These are phyloP conservation scores for Sipha maydis DNA, from an alignment of 2,888 invertebrate species.

Conservation along the genomic window DNA sequence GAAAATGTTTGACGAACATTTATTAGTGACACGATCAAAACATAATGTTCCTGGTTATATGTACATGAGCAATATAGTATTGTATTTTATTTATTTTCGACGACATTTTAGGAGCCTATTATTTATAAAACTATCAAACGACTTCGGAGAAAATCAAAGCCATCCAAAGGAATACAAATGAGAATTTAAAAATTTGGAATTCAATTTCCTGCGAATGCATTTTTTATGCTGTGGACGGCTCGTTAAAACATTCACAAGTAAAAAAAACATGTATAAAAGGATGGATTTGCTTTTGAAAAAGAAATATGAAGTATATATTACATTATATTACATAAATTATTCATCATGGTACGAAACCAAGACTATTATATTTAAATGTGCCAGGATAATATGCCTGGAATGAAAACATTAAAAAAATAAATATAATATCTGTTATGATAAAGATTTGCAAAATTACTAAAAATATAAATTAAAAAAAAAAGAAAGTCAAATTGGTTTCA, in stretches of 20 bases:
- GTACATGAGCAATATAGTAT: too few relatives aligned
- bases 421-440: background rate
- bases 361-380: background rate
- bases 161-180: too few relatives aligned
- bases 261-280: background rate
- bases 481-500: too few relatives aligned
- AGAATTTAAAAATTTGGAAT: too few relatives aligned
- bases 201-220: background rate
- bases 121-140: too few relatives aligned
- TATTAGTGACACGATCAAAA: too few relatives aligned
- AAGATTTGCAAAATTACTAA: background rate
- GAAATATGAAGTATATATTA: background rate
- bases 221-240: background rate
- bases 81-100: too few relatives aligned
- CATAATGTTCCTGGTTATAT: too few relatives aligned
- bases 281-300: background rate
- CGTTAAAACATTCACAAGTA: background rate
- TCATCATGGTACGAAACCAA: background rate
- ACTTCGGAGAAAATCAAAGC: too few relatives aligned
- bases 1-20: too few relatives aligned
- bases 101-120: too few relatives aligned
- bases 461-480: background rate
- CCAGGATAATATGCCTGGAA: background rate
- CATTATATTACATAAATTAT: background rate
- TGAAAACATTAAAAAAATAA: background rate